A percentile compares a stretch with the other conserved stretches of the same genome.
These are phyloP conservation scores for Caenorhabditis drosophilae DNA, from an alignment of 2,888 invertebrate genomes.

Conservation along the genomic window DNA sequence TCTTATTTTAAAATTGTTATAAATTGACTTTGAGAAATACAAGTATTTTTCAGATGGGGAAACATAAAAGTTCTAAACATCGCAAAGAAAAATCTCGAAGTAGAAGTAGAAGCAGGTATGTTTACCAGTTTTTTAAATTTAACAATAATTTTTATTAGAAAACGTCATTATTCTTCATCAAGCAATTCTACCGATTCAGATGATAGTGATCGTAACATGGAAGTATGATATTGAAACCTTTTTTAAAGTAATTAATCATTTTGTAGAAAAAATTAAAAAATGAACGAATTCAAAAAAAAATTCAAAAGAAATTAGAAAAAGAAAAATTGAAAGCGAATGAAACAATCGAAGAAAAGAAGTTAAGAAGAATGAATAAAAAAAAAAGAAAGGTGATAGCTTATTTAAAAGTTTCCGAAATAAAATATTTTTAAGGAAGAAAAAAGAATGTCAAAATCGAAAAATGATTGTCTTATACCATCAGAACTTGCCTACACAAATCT, in stretches of 20 bases:
- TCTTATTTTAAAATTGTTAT: too few relatives aligned
- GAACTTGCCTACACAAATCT: constrained; percentile 88
- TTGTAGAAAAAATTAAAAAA: constrained; percentile 20
- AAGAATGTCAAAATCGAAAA: constrained; percentile 18
- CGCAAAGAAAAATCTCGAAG: constrained; percentile 1
- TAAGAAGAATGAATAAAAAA: constrained; percentile 85
- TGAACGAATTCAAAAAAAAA: constrained; percentile 37
- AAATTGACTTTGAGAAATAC: too few relatives aligned
- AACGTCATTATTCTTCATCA: constrained; percentile 3
- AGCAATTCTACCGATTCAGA: too few relatives aligned
- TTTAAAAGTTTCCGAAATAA: too few relatives aligned
- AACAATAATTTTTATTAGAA: background rate
- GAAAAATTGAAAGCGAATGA: constrained; percentile 81
- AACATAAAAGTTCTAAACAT: constrained; percentile 21
- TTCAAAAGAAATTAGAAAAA: constrained; percentile 68
- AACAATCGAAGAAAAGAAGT: constrained; percentile 90
- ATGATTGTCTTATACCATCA: constrained; percentile 74
- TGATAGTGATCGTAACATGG: too few relatives aligned
- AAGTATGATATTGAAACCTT: too few relatives aligned
- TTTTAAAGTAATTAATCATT: background rate
- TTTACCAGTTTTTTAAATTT: background rate
- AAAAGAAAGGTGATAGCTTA: constrained; percentile 62
- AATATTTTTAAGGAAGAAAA: constrained; percentile 36
- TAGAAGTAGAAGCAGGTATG: background rate
- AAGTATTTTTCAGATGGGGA: constrained; percentile 28